Base-by-base conservation (phyloP, 2,888 invertebrate species). In the Catocala sponsa region DNA sequence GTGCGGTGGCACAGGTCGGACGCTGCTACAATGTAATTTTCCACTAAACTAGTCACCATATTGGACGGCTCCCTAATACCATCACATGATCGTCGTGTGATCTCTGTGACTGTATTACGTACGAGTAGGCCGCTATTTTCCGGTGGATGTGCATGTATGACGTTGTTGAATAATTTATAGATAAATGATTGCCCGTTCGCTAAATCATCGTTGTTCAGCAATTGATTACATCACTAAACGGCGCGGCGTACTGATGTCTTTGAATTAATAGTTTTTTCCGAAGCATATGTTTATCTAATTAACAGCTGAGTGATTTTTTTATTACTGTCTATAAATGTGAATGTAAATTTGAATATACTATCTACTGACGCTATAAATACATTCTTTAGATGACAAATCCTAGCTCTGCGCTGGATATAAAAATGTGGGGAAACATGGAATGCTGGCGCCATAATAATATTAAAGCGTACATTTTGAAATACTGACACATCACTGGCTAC, bases 1-100 rank as follows among this genome's bases (percentile, higher is more conserved):
- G 15, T n/a, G 15, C 25, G 7, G 47, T 47, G 25, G 25, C 25
- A 35, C 50, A 9, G 6, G n/a, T n/a, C 48, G 25, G 13, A 10
- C n/a, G 15, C 41, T 42, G 25, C 44, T 15, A 32, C 35, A 25
- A 41, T 54, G 54, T 52, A 49, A 54, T 59, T 57, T 54, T 41
- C 15, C 48, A 52, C 7, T 58, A 59, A 51, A 67, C 58, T 38
- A 35, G 6, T 48, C 35, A 42, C 56, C 52, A 53, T 51, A 43
- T 69, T 59, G 55, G 44, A 25, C n/a, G 38, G 33, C 46, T 52
- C 60, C 51, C 58, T 57, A 60, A 58, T 56, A 44, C 55, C 44
- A 33, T 47, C 55, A 52, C 48, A 52, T 59, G 54, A 63, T 51
- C 55, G 35, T 47, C 57, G 65, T 63, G 48, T 68, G 56, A 54